Evolutionary conservation across 2,113 vertebrate species (phyloP).

Genomic region (Gadus macrocephalus): DNA sequence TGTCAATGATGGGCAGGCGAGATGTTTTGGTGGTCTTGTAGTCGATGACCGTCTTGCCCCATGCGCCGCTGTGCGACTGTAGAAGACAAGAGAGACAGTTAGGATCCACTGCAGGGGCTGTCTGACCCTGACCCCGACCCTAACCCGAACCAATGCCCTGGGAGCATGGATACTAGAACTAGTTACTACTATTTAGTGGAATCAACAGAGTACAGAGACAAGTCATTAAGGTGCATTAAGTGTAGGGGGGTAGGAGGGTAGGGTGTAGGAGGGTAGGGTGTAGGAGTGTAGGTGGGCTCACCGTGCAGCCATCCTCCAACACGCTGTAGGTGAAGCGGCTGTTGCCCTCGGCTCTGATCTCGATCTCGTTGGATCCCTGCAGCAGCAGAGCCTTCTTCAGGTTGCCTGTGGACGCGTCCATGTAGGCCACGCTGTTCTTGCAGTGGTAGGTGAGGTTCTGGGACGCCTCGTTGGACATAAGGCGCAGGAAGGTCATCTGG

Average conservation of each 20-base stretch:
- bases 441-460: constrained; percentile 99
- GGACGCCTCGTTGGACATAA: constrained; percentile 94
- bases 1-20: constrained; percentile 94
- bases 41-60: constrained; percentile 97
- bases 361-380: constrained; percentile 97
- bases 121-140: no score
- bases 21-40: constrained; percentile 99
- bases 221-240: no score
- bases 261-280: no score
- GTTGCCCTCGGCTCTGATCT: constrained; percentile 98
- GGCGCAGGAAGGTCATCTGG: constrained; percentile 97
- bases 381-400: constrained; percentile 95
- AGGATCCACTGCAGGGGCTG: neutral
- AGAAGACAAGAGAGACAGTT: constrained; percentile 11
- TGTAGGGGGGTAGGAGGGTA: no score
- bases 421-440: constrained; percentile 98
- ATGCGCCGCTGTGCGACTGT: constrained; percentile 93
- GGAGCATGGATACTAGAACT: no score
- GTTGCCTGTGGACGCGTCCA: constrained; percentile 88
- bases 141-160: no score
- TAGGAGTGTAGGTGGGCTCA: constrained; percentile 57
- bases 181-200: no score
- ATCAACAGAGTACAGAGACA: no score
- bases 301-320: constrained; percentile 92
- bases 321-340: constrained; percentile 96